Base-by-base conservation (phyloP, 2,113 vertebrate genomes). In the Ochotona curzoniae region DNA sequence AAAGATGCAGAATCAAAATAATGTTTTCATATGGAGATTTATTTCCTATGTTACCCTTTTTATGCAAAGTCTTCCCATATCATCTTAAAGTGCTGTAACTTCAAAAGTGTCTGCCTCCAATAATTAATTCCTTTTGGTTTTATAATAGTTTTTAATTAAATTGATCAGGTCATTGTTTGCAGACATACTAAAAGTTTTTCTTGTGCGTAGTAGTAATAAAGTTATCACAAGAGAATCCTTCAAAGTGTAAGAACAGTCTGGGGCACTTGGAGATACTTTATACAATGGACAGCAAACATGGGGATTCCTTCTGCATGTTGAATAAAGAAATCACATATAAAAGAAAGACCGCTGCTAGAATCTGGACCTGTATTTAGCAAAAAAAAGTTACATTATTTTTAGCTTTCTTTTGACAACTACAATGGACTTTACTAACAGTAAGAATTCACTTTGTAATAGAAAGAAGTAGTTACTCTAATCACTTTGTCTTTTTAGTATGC, bases 401-500 rank as follows among this genome's bases (percentile, higher is more conserved):
- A 96, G 93, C 95, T 91, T 93, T 44, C 94, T 95, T 98, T 97
- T 97, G 96, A 96, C 96, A 97, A 97, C 51, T 89, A 95, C 96
- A 97, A 73, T 94, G 96, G 97, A 97, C 96, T 97, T 96, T 93
- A 93, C 89, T 97, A 95, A 90, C 96, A 95, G 91, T 95, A 96
- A 97, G 97, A 98, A 96, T 98, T 98, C 97, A 98, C 97, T 98
- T 98, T 97, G 97, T 97, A 97, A 98, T 94, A 97, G 95, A 96
- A 98, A 93, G 6, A 98, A 98, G 93, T 98, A 98, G 96, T 97
- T 93, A 94, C 94, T 98, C 96, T 98, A 98, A 98, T 98, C 97
- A 98, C 97, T 97, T 93, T 96, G 96, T 98, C 98, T 98, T 98
- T 98, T 98, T 98, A 98, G 98, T 98, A 98, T 98, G 98, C 98